These are phyloP conservation scores for Tipula helvola DNA, from an alignment of 2,888 invertebrate species.

Conservation along the genomic window DNA sequence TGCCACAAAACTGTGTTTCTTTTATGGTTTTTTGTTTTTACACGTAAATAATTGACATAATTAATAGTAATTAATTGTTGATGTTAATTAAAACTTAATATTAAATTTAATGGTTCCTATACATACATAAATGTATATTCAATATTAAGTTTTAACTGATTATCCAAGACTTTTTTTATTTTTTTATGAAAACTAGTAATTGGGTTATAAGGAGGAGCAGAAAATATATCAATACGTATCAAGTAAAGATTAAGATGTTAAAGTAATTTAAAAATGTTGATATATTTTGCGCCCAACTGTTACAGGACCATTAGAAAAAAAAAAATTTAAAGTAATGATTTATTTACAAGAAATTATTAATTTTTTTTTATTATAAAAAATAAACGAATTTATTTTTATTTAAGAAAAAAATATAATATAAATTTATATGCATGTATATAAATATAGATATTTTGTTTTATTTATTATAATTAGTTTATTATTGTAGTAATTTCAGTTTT, in stretches of 20 bases:
- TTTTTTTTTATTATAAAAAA: neutral
- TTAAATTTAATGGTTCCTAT: neutral
- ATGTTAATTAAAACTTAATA: neutral
- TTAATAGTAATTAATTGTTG: neutral
- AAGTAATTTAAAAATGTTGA: neutral
- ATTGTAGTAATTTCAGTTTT: slow-evolving; percentile 4
- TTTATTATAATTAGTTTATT: neutral
- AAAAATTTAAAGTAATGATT: neutral
- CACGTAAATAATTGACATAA: neutral
- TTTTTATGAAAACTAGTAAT: neutral
- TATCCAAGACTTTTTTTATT: too few relatives aligned
- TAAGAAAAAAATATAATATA: neutral
- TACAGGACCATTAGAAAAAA: neutral
- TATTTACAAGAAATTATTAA: neutral
- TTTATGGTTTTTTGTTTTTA: neutral
- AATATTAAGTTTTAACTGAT: neutral
- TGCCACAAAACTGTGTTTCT: neutral
- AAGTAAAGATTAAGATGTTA: neutral
- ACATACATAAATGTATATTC: neutral
- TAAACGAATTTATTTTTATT: neutral
- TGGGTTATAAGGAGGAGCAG: neutral
- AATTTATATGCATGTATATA: neutral
- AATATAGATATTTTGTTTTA: neutral
- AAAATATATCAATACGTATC: neutral
- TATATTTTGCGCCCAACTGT: neutral